Percentiles rank a stretch among this genome's conserved stretches.
These are phyloP conservation scores for Glyphotaelius pellucidus DNA, from an alignment of 2,888 invertebrate genomes.

Conservation along the genomic window DNA sequence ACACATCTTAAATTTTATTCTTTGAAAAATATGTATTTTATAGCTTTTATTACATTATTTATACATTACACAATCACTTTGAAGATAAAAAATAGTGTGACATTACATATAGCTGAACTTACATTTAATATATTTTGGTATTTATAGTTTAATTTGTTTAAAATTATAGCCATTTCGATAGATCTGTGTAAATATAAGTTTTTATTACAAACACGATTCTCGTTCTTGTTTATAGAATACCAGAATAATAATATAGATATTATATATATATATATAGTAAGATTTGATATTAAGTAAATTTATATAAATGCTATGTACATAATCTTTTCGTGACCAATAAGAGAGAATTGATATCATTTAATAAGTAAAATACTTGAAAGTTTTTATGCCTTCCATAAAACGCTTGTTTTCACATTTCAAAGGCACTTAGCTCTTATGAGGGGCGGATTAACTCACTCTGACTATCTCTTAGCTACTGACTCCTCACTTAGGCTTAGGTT, in stretches of 20 bases:
- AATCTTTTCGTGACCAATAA: constrained; percentile 54
- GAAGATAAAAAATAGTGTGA: constrained; percentile 54
- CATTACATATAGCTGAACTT: constrained; percentile 47
- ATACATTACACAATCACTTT: constrained; percentile 43
- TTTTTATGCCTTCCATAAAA: constrained; percentile 56
- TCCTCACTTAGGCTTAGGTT: neutral
- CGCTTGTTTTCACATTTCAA: constrained; percentile 55
- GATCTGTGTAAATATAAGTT: constrained; percentile 53
- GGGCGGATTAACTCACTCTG: constrained; percentile 55
- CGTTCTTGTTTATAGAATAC: constrained; percentile 9
- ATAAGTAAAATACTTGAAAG: constrained; percentile 55
- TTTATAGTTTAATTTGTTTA: constrained; percentile 42
- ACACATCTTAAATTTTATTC: constrained; percentile 35
- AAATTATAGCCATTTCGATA: constrained; percentile 53
- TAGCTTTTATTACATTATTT: constrained; percentile 27
- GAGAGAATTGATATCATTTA: constrained; percentile 47
- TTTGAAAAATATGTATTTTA: constrained; percentile 52
- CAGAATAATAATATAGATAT: constrained; percentile 41
- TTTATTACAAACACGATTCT: constrained; percentile 34
- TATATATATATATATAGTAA: constrained; percentile 47
- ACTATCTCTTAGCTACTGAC: constrained; percentile 4
- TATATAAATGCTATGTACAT: constrained; percentile 54
- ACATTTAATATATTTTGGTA: constrained; percentile 45
- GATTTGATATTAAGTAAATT: constrained; percentile 47
- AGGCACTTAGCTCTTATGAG: constrained; percentile 64